phyloP scores from a whole-genome alignment of 1,140 invertebrate species.

The Cydia amplana region DNA sequence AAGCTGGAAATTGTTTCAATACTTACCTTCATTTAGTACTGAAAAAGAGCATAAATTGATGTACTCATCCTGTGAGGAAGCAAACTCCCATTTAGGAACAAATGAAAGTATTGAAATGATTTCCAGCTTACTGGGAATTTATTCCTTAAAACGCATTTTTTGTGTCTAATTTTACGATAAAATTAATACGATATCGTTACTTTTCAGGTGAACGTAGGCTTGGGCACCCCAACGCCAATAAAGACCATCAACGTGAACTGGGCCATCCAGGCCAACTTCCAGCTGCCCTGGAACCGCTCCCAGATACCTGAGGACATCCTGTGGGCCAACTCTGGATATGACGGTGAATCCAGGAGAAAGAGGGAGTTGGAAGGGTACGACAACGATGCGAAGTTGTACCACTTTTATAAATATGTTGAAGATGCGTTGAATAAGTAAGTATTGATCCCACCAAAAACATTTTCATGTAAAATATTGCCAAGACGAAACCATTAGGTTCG shows the following conservation, averaged over 20 bases:
- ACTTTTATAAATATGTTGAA: constrained; percentile 70
- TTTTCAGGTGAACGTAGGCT: constrained; percentile 68
- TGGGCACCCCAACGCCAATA: constrained; percentile 60
- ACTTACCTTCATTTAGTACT: no score
- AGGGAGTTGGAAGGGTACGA: constrained; percentile 40
- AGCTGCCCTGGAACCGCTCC: constrained; percentile 67
- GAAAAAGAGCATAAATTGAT: no score
- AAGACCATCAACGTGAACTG: constrained; percentile 64
- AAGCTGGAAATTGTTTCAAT: no score
- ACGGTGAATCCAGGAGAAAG: constrained; percentile 54
- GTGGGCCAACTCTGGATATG: constrained; percentile 60
- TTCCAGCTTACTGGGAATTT: no score
- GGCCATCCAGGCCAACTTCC: constrained; percentile 74
- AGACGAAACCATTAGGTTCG: no score
- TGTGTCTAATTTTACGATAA: no score
- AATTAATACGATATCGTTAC: not conserved
- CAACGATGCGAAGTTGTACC: constrained; percentile 59
- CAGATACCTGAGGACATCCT: constrained; percentile 71
- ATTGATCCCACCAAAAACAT: no score
- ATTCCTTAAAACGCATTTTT: no score
- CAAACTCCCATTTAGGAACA: no score
- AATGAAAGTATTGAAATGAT: no score
- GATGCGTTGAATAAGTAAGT: constrained; percentile 59
- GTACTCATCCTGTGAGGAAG: no score
- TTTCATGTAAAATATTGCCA: not conserved